Conservation (phyloP, 2,888 invertebrate species). For the Masnerella sp. region DNA sequence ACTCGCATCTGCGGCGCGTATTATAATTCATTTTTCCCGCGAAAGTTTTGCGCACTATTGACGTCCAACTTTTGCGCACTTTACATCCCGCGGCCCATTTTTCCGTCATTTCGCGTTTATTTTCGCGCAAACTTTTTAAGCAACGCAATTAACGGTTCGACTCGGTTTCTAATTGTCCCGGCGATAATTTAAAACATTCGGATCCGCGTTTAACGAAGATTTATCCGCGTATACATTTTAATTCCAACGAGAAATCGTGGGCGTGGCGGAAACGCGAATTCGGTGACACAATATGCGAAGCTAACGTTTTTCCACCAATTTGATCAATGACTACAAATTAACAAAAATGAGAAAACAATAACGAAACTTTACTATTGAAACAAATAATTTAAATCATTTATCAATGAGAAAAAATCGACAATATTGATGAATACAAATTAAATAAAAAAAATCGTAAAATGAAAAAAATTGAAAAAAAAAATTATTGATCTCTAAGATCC, state of each 20-base stretch:
- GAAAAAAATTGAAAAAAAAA: no score
- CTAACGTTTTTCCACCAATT: no score
- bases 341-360: no score
- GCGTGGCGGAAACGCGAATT: conserved; percentile 45
- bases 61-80: conserved; percentile 14
- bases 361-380: no score
- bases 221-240: conserved; percentile 49
- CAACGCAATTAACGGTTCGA: no score
- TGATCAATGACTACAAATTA: no score
- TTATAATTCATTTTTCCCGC: conserved; percentile 18
- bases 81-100: background rate
- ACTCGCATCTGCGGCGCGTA: conserved; percentile 1
- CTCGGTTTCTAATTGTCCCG: background rate
- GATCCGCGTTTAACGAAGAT: conserved; percentile 36
- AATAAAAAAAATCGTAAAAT: no score
- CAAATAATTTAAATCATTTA: no score
- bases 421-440: no score
- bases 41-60: conserved; percentile 31
- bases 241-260: conserved; percentile 54
- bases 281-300: conserved; percentile 47
- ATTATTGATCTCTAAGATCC: no score
- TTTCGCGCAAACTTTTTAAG: no score
- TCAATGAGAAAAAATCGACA: no score
- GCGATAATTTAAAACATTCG: conserved; percentile 24
- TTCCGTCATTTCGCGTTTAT: background rate